Base-by-base conservation (phyloP, 2,888 invertebrate species). In the Crocallis elinguaria region DNA sequence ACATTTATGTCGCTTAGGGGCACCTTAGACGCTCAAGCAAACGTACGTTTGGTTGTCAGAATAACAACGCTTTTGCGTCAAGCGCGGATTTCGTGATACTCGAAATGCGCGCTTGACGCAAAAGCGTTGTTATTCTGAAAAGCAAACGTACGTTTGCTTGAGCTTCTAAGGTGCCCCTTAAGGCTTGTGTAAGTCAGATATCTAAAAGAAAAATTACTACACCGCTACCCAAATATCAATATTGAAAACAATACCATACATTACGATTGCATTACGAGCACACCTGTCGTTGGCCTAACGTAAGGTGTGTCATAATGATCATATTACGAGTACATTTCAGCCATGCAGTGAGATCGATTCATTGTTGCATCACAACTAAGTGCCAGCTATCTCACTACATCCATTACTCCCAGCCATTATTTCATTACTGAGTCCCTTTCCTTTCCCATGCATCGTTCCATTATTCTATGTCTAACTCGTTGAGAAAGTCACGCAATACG, bases 331-430 rank as follows among this genome's bases (percentile, higher is more conserved):
- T n/a, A n/a, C 45, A 48, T 51, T 44, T 17, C 44, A 48, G 13
- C 14, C 16, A n/a, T 25, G 33, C 23, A 36, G 36, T 25, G n/a
- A 36, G 16, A 44, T 37, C 41, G 42, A 61, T 43, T 23, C 29
- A 61, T 56, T 56, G 56, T 64, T 64, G 52, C 62, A 46, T 60
- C 62, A 64, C 56, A 53, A 25, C 45, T 58, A 59, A 59, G 59
- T 64, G 59, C 41, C 23, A 21, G 48, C 51, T 60, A 46, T 64
- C 57, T 46, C 30, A 25, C 23, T 17, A 30, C 23, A 48, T 49
- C 59, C 52, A 58, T 61, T 57, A 52, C 43, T 53, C 32, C 46
- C 49, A 51, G 45, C 51, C 61, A 61, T 61, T 62, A 58, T 58
- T 57, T 58, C 49, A 61, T 61, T 59, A 57, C n/a, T 39, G 44